Base-by-base conservation (phyloP, 1,140 invertebrate species). In the Sinonovacula constricta region DNA sequence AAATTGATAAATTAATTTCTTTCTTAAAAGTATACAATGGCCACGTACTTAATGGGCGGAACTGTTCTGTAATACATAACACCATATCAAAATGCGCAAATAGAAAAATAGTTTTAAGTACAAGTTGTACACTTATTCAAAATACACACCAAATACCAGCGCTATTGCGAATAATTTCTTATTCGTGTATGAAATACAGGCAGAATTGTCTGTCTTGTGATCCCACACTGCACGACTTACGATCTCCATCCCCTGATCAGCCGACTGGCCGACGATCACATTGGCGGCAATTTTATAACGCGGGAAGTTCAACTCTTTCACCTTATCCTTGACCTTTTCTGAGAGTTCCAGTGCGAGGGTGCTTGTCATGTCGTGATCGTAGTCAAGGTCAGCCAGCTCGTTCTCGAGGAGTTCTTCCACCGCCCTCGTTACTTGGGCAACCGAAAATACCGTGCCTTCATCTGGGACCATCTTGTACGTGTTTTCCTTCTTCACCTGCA, bases 181-280 rank as follows among this genome's bases (percentile, higher is more conserved):
- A 34, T 85, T 82, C 63, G 80, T 70, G 62, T 66, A 86, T 3
- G 66, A 71, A 67, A 79, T 78, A 71, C 72, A 83, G 30, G 81
- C 80, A n/a, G 69, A 81, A 54, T 70, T 83, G 59, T 87, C 86
- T 4, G 60, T 57, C 56, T 68, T 66, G 18, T 63, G 57, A 60
- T 87, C 81, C 86, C 86, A 87, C 3, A 86, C 57, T 74, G 82
- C 84, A 2, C 86, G 75, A 78, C 85, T 86, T 22, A 70, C 80
- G 3, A 82, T 76, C 36, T 79, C 62, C 45, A 86, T 28, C 4
- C 80, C 86, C 26, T 87, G 86, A n/a, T 81, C 70, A 7, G 51
- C 71, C 14, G 53, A 57, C 36, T 85, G 83, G 7, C 85, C 84
- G n/a, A 87, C 72, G 10, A 80, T 66, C 0, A 85, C 83, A 49